These are phyloP conservation scores for Triplophysa yarkandensis DNA, from an alignment of 2,797 vertebrate species.

Conservation along the genomic window DNA sequence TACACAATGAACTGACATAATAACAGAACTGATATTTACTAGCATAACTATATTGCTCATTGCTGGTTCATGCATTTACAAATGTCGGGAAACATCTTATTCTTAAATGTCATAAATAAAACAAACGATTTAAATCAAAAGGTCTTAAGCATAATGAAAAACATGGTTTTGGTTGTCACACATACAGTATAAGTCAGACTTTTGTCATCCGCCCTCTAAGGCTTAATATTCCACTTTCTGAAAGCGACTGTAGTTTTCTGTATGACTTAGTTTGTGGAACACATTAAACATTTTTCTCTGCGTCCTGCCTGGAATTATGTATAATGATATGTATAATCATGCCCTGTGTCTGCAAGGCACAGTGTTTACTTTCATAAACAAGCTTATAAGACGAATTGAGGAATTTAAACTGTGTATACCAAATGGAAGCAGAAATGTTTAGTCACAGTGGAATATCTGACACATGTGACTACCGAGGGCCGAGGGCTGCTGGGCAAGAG, in stretches of 20 bases:
- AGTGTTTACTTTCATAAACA: constrained; percentile 61
- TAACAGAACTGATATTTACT: too few relatives aligned
- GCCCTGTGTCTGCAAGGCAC: constrained; percentile 26
- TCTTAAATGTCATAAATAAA: too few relatives aligned
- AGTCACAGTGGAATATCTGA: constrained; percentile 65
- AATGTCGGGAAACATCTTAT: too few relatives aligned
- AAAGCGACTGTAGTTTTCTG: background rate
- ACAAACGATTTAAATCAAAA: too few relatives aligned
- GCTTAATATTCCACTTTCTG: background rate
- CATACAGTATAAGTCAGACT: background rate
- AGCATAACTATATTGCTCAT: too few relatives aligned
- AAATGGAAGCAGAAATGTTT: constrained; percentile 55
- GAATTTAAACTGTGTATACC: constrained; percentile 39
- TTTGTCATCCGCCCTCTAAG: background rate
- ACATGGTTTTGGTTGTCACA: background rate
- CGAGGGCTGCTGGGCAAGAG: constrained; percentile 25
- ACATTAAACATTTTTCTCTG: background rate
- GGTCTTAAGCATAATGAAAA: too few relatives aligned
- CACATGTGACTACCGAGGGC: constrained; percentile 28
- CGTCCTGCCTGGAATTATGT: constrained; percentile 21
- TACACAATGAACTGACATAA: too few relatives aligned
- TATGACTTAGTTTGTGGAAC: background rate
- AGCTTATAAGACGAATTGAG: constrained; percentile 53
- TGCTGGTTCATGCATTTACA: too few relatives aligned
- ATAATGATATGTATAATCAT: constrained; percentile 30